A percentile compares a stretch with the other conserved stretches of the same genome.
phyloP scores from a whole-genome alignment of 1,140 invertebrate genomes.

The Macrosteles quadrilineatus region DNA sequence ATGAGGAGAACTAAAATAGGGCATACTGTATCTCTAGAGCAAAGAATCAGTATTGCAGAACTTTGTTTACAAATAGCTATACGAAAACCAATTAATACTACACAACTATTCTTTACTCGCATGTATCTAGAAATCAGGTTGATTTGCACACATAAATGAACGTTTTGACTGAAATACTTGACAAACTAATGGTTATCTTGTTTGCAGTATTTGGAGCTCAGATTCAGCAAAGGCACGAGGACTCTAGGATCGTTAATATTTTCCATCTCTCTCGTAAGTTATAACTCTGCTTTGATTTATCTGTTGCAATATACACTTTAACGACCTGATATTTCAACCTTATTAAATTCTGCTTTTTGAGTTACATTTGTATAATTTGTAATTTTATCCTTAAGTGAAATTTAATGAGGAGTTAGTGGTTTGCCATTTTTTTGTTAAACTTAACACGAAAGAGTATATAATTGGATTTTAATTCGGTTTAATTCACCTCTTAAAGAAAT shows the following conservation, averaged over 20 bases:
- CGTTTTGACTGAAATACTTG: neutral
- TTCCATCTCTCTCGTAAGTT: constrained; percentile 56
- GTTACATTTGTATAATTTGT: neutral
- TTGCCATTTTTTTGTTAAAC: neutral
- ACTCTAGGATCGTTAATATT: constrained; percentile 65
- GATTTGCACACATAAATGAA: neutral
- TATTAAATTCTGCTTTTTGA: neutral
- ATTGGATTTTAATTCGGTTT: no score
- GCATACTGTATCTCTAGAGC: no score
- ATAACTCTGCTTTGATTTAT: neutral
- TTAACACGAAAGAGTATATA: neutral
- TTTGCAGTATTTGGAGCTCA: constrained; percentile 69
- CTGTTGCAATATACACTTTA: neutral
- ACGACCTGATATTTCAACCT: neutral
- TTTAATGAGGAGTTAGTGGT: neutral
- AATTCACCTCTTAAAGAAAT: no score
- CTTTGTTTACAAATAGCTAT: no score
- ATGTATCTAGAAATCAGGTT: neutral
- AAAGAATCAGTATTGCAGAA: no score
- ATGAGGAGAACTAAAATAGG: no score
- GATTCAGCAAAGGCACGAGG: constrained; percentile 64
- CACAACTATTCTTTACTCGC: neutral
- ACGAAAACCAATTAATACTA: no score
- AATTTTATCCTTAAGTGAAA: neutral
- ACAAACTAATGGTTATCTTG: constrained; percentile 37